Evolutionary conservation across 2,888 invertebrate genomes (phyloP).

Genomic region (Caenorhabditis virilis): DNA sequence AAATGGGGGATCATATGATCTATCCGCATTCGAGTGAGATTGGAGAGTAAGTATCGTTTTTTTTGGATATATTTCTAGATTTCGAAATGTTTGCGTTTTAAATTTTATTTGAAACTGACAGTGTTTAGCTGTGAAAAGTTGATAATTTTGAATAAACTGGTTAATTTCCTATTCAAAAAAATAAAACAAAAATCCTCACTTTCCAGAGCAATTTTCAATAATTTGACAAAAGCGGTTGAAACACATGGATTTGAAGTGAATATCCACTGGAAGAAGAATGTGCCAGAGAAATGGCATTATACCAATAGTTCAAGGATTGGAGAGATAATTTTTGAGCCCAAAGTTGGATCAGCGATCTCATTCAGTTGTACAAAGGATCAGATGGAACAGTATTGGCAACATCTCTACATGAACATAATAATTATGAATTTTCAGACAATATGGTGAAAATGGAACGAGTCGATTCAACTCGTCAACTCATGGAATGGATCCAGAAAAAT

Average conservation of each 20-base stretch:
- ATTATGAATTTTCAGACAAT: slow-evolving; percentile 18
- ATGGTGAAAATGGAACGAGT: slow-evolving; percentile 27
- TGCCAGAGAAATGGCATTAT: slow-evolving; percentile 75
- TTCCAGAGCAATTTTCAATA: slow-evolving; percentile 27
- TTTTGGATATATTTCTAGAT: too few species aligned
- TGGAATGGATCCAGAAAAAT: slow-evolving; percentile 42
- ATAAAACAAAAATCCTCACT: too few species aligned
- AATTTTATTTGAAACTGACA: slow-evolving; percentile 1
- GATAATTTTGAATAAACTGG: too few species aligned
- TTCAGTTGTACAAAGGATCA: slow-evolving; percentile 39
- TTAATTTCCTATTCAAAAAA: too few species aligned
- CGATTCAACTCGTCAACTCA: slow-evolving; percentile 51
- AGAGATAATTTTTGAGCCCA: slow-evolving; percentile 72
- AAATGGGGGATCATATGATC: slow-evolving; percentile 54
- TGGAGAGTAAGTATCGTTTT: slow-evolving; percentile 8
- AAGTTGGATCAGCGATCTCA: slow-evolving; percentile 46
- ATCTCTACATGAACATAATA: not conserved
- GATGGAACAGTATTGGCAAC: slow-evolving; percentile 27
- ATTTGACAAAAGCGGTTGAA: slow-evolving; percentile 43
- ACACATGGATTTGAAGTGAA: slow-evolving; percentile 37
- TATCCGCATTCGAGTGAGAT: slow-evolving; percentile 52
- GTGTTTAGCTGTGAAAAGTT: not conserved
- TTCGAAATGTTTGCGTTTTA: too few species aligned
- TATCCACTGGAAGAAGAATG: slow-evolving; percentile 67
- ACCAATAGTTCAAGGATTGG: slow-evolving; percentile 73